Base-by-base conservation (phyloP, 2,888 invertebrate species). In the Noctua fimbriata region DNA sequence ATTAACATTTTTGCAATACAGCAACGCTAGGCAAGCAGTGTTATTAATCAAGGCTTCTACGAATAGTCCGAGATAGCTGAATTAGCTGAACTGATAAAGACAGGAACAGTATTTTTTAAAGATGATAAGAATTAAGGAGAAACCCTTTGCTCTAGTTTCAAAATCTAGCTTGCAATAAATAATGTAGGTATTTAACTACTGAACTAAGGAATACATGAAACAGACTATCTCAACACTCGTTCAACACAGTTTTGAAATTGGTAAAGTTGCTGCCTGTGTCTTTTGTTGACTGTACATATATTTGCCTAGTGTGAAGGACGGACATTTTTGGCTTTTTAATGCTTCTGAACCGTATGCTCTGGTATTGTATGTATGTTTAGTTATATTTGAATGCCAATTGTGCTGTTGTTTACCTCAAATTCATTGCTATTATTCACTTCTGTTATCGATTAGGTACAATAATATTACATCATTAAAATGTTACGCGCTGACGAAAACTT, bases 381-480 rank as follows among this genome's bases (percentile, higher is more conserved):
- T 7, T 47, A 52, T 63, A 36, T 24, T 60, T 81, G 32, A 52
- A 55, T 82, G 32, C 58, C 47, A 82, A 74, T 71, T 47, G 2
- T 58, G 67, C 21, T 49, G 16, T 47, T 65, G 52, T 55, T 44
- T 44, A 78, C 44, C n/a, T 24, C 28, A 41, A 41, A 41, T 49
- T 77, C 21, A 32, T 63, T 32, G 32, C 3, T 67, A 52, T 36
- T 76, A 69, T 52, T 41, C 16, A 44, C 24, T 14, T 55, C 14
- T 60, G 21, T n/a, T 32, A 63, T 63, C 21, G n/a, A 32, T 21
- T 67, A n/a, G 7, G 28, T 18, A 32, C 41, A 66, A 66, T 66
- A 67, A n/a, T n/a, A 44, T n/a, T 55, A 47, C 63, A 44, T 36
- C 52, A 65, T 65, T 73, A 55, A 65, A 82, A 52, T 47, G 10